Conservation (phyloP, 1,140 invertebrate species). For the Papilio polyxenes region DNA sequence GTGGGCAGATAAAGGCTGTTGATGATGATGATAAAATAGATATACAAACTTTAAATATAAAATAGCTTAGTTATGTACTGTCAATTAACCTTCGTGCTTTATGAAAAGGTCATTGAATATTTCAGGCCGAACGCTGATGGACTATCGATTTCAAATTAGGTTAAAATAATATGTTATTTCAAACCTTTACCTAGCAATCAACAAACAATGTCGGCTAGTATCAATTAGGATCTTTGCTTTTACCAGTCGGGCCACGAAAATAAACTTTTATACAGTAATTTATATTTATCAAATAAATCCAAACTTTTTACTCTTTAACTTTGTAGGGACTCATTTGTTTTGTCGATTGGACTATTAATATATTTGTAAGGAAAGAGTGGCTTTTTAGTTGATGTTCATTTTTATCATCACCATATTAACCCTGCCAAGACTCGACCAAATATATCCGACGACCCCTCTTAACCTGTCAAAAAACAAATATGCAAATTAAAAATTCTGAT, state of each 20-base stretch:
- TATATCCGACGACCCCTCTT: too few species aligned
- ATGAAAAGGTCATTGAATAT: constrained; percentile 30
- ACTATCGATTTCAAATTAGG: constrained; percentile 37
- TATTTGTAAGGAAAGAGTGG: too few species aligned
- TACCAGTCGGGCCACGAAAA: constrained; percentile 13
- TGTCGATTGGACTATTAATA: too few species aligned
- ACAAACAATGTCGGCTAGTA: constrained; percentile 31
- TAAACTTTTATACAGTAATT: constrained; percentile 17
- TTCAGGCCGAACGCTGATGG: constrained; percentile 18
- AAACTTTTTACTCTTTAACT: background rate
- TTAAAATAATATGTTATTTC: constrained; percentile 35
- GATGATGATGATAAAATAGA: too few species aligned
- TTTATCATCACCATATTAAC: too few species aligned
- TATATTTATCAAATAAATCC: background rate
- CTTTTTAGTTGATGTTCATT: too few species aligned
- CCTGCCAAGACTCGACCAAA: too few species aligned
- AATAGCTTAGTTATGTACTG: background rate
- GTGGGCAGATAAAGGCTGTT: too few species aligned
- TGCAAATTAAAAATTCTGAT: background rate
- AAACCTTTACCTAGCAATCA: constrained; percentile 33
- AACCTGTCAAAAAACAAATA: too few species aligned
- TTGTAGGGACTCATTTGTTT: background rate
- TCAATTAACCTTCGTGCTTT: background rate
- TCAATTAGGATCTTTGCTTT: constrained; percentile 35
- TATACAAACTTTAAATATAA: background rate